Evolutionary conservation across 2,888 invertebrate genomes (phyloP), one percentile per base, ranked within the genome.

Genomic region (Eumerus sabulonum): DNA sequence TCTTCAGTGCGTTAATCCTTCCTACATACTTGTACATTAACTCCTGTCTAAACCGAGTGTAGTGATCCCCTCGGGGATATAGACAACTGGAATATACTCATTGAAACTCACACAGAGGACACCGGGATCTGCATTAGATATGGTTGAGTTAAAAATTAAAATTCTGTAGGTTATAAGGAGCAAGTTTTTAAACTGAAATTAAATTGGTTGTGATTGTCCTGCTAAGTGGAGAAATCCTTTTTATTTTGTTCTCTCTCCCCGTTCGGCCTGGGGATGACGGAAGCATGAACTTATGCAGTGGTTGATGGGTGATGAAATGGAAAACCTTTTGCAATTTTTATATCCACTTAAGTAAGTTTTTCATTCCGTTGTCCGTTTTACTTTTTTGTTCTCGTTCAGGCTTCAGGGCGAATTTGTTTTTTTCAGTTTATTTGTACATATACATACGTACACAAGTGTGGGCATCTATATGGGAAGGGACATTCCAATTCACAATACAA

Each of bases 201-300:
- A 73, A 79, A 79, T 73, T 79, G 73, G 59, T 67, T 79, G 73
- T 79, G 73, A 79, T 79, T 79, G 63, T 74, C 63, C 73, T 73
- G 73, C 63, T 79, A 79, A 79, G 79, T 79, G 79, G 63, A 59
- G 63, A 62, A 67, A 54, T 67, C 62, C 62, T 44, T 59, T 73
- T 57, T 54, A 57, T 66, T 53, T 42, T 18, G 27, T 27, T 4
- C 18, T 36, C 27, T 9, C 19, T 53, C 1, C 18, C 12, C 0
- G 19, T 38, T 27, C 27, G 27, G 27, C 7, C 27, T 4, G 27
- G 7, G 7, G 3, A 27, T 7, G 27, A 27, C 7, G 27, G 27
- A 27, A 27, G 27, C 3, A 7, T 13, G 17, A 38, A 42, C 40
- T 56, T 51, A 44, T 50, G 38, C 63, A 54, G 64, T 56, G 66